Evolutionary conservation across 2,113 vertebrate species (phyloP), one percentile per base, ranked within the genome.

Genomic region (Pelecanus crispus): DNA sequence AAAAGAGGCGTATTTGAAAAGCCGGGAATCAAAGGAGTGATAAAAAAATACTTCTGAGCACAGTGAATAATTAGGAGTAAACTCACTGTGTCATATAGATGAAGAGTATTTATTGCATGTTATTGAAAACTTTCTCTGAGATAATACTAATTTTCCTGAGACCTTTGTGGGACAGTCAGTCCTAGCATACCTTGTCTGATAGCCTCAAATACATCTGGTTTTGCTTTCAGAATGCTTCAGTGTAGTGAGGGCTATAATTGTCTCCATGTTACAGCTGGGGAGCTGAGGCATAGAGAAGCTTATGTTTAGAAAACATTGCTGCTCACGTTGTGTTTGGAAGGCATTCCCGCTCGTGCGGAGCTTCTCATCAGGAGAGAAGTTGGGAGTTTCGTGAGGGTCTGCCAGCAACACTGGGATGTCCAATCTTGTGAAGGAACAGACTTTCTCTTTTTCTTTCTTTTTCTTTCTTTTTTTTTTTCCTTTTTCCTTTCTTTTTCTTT

Each of bases 11-110:
- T 63, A 21, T 93, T 95, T 91, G 55, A 93, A 94, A 92, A 94
- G 58, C 52, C 50, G 49, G 78, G 73, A 94, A 68, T 95, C 92
- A 92, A 95, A 95, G 91, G 50, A 83, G 47, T 29, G 62, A 71
- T 93, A 86, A 90, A 90, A 92, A 88, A 78, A 19, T 42, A 72
- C 50, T 94, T 86, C 47, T 22, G 19, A 95, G 94, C 61, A 26
- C 28, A n/a, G 59, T 75, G 87, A 94, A 88, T 83, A 88, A 92
- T 92, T 73, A 86, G 75, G 52, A 79, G 34, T 86, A 86, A 95
- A 78, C 53, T 95, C 81, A 74, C 32, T 36, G 36, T 79, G 67
- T 81, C 44, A 40, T 34, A 77, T 34, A 77, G 88, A 47, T 56
- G 32, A 86, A 50, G 55, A 72, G 16, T 44, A 75, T 84, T 90